Evolutionary conservation across 2,113 vertebrate species (phyloP), one percentile per base, ranked within the genome.

Genomic region (Phylloscopus trochiloides): DNA sequence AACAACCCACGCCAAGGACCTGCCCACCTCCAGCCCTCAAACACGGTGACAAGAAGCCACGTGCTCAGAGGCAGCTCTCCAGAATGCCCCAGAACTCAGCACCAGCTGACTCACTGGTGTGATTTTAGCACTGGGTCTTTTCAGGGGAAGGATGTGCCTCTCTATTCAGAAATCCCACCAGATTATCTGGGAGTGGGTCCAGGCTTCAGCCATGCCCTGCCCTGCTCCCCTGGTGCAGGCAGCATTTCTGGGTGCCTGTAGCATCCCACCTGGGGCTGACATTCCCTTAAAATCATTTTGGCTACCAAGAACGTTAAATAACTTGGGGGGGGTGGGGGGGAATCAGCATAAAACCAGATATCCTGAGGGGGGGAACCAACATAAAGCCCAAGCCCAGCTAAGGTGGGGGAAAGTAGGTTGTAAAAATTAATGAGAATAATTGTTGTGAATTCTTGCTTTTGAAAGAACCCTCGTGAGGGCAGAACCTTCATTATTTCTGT

Each of bases 361-460:
- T 98, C 97, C 94, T 57, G 86, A 74, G 74, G 90, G 36, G 58
- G 32, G 18, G 3, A 77, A 65, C 54, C 86, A 94, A 97, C 92
- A 97, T 95, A 97, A 98, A 97, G 93, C 59, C 95, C 61, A 54
- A 92, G 80, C 51, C 87, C 85, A 96, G 94, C 96, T 84, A 94
- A 93, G 48, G 15, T 96, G 87, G 70, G 97, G 85, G 70, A 97
- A 97, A 97, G 94, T 66, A 66, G 94, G 97, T 97, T 98, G 97
- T 98, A 98, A 98, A 98, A 98, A 97, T 97, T 98, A 98, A 98
- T 98, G 98, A 98, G 97, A 98, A 98, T 98, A 98, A 98, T 98
- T 98, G 97, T 98, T 97, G 97, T 70, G 96, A 98, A 98, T 97
- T 98, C 97, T 98, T 95, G 95, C 86, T 97, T 98, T 97, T 68